These are phyloP conservation scores for Eupithecia centaureata DNA, from an alignment of 2,888 invertebrate species.

Conservation along the genomic window DNA sequence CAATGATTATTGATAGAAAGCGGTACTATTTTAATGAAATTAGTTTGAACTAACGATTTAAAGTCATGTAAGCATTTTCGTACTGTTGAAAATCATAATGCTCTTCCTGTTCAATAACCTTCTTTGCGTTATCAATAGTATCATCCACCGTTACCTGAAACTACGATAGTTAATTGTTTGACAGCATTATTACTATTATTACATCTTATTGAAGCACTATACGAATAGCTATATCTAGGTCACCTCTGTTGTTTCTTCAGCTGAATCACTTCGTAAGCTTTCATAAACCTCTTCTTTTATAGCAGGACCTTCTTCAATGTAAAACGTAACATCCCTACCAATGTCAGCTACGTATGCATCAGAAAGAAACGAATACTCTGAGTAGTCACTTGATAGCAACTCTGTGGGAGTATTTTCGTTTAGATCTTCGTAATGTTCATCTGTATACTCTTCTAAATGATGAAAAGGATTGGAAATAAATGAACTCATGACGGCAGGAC, in stretches of 20 bases:
- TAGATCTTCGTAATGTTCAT: conserved; percentile 42
- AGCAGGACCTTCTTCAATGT: conserved; percentile 47
- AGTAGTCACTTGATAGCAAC: conserved; percentile 49
- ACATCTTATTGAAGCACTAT: neutral
- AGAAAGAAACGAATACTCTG: conserved; percentile 62
- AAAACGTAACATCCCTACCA: conserved; percentile 54
- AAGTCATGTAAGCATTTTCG: conserved; percentile 65
- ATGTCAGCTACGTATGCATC: conserved; percentile 55
- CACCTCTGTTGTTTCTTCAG: conserved; percentile 46
- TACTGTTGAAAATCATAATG: conserved; percentile 50
- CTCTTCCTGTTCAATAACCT: conserved; percentile 41
- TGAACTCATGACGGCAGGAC: conserved; percentile 15
- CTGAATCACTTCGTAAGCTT: conserved; percentile 40
- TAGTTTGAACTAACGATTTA: conserved; percentile 64
- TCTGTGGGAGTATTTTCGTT: conserved; percentile 37
- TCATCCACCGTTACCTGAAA: conserved; percentile 16
- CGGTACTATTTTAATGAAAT: neutral
- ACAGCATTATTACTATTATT: neutral
- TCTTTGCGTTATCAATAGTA: conserved; percentile 23
- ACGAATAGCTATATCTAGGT: neutral
- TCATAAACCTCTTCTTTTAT: conserved; percentile 36
- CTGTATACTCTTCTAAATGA: conserved; percentile 30
- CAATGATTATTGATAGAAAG: neutral
- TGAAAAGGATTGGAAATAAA: conserved; percentile 16
- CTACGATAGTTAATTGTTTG: neutral